Percentiles rank a stretch among this genome's conserved stretches.
Conservation (phyloP, 2,113 vertebrate species). For the Solea solea region DNA sequence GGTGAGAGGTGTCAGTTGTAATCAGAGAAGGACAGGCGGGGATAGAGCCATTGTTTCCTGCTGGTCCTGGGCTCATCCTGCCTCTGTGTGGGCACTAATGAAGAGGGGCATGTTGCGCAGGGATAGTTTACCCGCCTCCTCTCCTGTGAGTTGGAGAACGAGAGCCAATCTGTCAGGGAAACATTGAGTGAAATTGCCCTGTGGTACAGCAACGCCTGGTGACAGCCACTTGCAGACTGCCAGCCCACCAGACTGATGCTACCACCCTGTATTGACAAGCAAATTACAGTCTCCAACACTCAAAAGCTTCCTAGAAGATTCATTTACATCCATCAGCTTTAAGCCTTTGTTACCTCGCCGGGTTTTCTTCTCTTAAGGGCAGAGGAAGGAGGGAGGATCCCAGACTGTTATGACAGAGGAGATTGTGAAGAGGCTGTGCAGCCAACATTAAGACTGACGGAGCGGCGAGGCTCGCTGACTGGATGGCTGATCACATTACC, state of each 20-base stretch:
- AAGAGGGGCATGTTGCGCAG: slow-evolving; percentile 93
- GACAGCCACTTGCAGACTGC: slow-evolving; percentile 90
- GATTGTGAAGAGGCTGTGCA: slow-evolving; percentile 85
- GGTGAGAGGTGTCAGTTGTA: slow-evolving; percentile 83
- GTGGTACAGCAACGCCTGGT: slow-evolving; percentile 87
- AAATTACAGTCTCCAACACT: slow-evolving; percentile 91
- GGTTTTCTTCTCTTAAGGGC: slow-evolving; percentile 64
- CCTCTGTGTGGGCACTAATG: slow-evolving; percentile 92
- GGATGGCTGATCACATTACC: slow-evolving; percentile 93
- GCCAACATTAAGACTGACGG: slow-evolving; percentile 95
- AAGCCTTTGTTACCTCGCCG: slow-evolving; percentile 80
- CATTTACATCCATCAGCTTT: slow-evolving; percentile 89
- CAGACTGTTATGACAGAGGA: slow-evolving; percentile 87
- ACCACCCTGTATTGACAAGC: slow-evolving; percentile 91
- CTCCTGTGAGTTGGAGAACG: slow-evolving; percentile 91
- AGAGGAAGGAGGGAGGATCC: slow-evolving; percentile 40
- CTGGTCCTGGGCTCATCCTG: slow-evolving; percentile 77
- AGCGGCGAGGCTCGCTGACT: slow-evolving; percentile 83
- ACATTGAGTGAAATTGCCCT: slow-evolving; percentile 96
- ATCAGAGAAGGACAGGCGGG: slow-evolving; percentile 78
- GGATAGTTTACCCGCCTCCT: slow-evolving; percentile 92
- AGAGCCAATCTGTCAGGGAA: slow-evolving; percentile 97
- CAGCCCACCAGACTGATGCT: slow-evolving; percentile 78
- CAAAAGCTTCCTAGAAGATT: slow-evolving; percentile 86
- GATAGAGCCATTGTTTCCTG: slow-evolving; percentile 81